phyloP scores from a whole-genome alignment of 2,888 invertebrate genomes.

The Orchesellides sinensis region DNA sequence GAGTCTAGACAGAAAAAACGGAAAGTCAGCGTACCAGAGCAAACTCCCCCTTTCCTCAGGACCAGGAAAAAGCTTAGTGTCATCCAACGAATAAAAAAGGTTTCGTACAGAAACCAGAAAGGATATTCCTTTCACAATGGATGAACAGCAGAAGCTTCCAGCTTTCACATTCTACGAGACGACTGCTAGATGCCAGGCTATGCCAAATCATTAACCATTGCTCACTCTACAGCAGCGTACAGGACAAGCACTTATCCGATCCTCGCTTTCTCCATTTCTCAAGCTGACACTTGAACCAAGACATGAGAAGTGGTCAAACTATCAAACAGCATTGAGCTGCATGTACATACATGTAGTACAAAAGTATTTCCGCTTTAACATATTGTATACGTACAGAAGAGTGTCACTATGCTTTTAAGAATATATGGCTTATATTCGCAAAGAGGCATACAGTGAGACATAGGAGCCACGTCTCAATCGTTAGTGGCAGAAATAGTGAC shows the following conservation, averaged over 20 bases:
- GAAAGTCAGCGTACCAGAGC: too few relatives aligned
- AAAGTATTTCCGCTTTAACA: too few relatives aligned
- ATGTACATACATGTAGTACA: too few relatives aligned
- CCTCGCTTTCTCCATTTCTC: not conserved
- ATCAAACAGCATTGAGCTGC: too few relatives aligned
- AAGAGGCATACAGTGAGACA: too few relatives aligned
- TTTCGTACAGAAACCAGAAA: not conserved
- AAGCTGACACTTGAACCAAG: not conserved
- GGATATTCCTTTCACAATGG: not conserved
- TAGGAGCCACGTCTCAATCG: too few relatives aligned
- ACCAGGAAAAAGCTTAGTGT: not conserved
- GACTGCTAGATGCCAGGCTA: slow-evolving; percentile 12
- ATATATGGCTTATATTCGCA: too few relatives aligned
- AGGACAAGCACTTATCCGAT: not conserved
- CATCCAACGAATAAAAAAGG: not conserved
- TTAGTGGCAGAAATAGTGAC: too few relatives aligned
- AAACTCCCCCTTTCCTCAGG: not conserved
- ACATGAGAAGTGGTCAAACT: not conserved
- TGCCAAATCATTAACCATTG: not conserved
- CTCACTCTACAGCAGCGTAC: not conserved
- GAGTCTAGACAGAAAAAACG: too few relatives aligned
- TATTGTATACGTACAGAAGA: too few relatives aligned
- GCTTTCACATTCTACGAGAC: not conserved
- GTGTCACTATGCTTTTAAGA: too few relatives aligned
- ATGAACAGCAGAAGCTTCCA: not conserved